These are phyloP conservation scores for Megathymus violae DNA, from an alignment of 1,140 invertebrate genomes.

Conservation along the genomic window DNA sequence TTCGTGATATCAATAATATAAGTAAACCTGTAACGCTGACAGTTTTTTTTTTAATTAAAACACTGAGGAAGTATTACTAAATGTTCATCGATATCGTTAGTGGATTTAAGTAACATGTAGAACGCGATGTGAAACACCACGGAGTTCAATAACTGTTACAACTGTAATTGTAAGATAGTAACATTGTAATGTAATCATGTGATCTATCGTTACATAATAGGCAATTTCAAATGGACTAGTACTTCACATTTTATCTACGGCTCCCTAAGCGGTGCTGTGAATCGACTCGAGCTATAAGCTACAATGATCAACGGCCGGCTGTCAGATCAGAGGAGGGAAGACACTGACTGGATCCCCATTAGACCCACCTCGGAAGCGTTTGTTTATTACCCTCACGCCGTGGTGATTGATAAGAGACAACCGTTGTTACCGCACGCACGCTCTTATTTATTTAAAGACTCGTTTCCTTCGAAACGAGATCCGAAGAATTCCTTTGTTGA, in stretches of 20 bases:
- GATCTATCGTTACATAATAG: too few species aligned
- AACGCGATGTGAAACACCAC: not conserved
- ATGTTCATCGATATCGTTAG: not conserved
- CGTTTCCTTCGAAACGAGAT: conserved; percentile 6
- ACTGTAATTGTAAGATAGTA: not conserved
- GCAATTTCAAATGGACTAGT: too few species aligned
- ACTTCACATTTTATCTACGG: too few species aligned
- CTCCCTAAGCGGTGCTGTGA: too few species aligned
- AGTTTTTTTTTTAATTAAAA: too few species aligned
- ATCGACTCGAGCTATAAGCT: too few species aligned
- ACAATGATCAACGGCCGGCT: too few species aligned
- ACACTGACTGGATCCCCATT: conserved; percentile 18
- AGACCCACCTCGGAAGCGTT: conserved; percentile 16
- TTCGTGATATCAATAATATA: too few species aligned
- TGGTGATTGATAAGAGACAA: conserved; percentile 22
- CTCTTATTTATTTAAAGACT: conserved; percentile 25
- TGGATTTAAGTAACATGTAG: not conserved
- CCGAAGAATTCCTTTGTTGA: conserved; percentile 5
- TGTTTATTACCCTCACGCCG: conserved; percentile 23
- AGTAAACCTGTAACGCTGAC: too few species aligned
- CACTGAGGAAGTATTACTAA: too few species aligned
- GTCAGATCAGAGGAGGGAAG: conserved; percentile 12
- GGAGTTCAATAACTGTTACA: not conserved
- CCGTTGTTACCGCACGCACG: not conserved
- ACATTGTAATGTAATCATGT: not conserved